phyloP scores from a whole-genome alignment of 2,113 vertebrate genomes.

The Synchiropus splendidus region DNA sequence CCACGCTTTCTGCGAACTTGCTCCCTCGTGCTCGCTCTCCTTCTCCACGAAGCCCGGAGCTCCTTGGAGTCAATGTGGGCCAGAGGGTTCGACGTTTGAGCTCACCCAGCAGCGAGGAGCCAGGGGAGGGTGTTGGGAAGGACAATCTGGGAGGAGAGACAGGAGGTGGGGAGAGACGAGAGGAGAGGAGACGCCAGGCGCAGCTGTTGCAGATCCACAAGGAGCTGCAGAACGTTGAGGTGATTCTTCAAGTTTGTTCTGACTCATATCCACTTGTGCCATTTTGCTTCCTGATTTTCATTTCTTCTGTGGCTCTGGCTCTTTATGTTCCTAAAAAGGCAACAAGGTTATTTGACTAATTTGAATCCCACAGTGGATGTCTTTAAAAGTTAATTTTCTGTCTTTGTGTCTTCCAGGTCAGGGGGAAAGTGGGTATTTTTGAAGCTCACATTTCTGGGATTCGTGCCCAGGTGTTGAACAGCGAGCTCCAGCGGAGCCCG shows the following conservation, averaged over 20 bases:
- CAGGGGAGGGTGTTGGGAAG: conserved; percentile 26
- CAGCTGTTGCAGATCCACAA: conserved; percentile 70
- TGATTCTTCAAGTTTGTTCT: conserved; percentile 46
- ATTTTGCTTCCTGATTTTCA: neutral
- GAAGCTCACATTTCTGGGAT: conserved; percentile 83
- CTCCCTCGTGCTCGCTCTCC: conserved; percentile 37
- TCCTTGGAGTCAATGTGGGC: conserved; percentile 61
- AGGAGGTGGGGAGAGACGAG: conserved; percentile 33
- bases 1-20: conserved; percentile 18
- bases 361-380: too few relatives aligned
- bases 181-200: conserved; percentile 59
- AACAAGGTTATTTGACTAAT: too few relatives aligned
- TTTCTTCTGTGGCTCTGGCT: too few relatives aligned
- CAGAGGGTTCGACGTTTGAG: conserved; percentile 65
- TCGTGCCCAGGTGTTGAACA: conserved; percentile 69
- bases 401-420: conserved; percentile 42
- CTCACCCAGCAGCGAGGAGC: conserved; percentile 32
- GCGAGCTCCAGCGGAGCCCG: conserved; percentile 72
- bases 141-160: conserved; percentile 27
- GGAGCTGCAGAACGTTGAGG: conserved; percentile 89
- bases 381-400: neutral
- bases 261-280: neutral
- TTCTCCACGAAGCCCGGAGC: conserved; percentile 42
- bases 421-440: conserved; percentile 83
- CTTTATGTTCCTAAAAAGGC: too few relatives aligned